Base-by-base conservation (phyloP, 2,888 invertebrate genomes). In the Pseudococcus longispinus region DNA sequence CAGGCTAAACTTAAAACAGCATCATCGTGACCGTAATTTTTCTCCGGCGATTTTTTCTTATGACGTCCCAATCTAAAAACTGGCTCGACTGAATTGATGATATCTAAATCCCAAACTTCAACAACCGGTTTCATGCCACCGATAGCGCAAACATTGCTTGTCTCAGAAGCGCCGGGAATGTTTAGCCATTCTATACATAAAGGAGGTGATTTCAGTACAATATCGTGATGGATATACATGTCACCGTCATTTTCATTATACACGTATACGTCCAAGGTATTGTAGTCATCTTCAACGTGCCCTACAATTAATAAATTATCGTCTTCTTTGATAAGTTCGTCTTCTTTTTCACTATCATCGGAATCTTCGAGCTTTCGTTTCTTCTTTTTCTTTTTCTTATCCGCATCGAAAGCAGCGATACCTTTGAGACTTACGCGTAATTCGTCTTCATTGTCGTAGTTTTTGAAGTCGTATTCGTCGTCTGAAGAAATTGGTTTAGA, bases 51-150 rank as follows among this genome's bases (percentile, higher is more conserved):
- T 94, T 96, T 89, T 94, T 95, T 90, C 92, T 95, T 2, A 93
- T 93, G 89, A 94, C 87, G 88, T 18, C 88, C 89, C 9, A 89
- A 87, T 84, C 88, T 88, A 77, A 37, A 99, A 92, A 95, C 95
- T 0, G 99, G 97, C 90, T 97, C 97, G 65, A 98, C 92, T 87
- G 95, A 95, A 90, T 98, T 97, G 89, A 98, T 94, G 88, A 99
- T 93, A 91, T 99, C 98, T 74, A 99, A 91, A 91, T 99, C 98
- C 98, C 98, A 99, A n/a, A 99, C 94, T 89, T 97, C 96, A 87
- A 99, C 98, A 70, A 96, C 93, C 0, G 97, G 95, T 88, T 95
- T 94, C 97, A 99, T 98, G 51, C 95, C 95, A 15, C 98, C 98
- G 87, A 98, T 93, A 0, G 98, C 98, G 89, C 97, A 95, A 89